Conservation (phyloP, 1,140 invertebrate species). For the Elysia chlorotica region DNA sequence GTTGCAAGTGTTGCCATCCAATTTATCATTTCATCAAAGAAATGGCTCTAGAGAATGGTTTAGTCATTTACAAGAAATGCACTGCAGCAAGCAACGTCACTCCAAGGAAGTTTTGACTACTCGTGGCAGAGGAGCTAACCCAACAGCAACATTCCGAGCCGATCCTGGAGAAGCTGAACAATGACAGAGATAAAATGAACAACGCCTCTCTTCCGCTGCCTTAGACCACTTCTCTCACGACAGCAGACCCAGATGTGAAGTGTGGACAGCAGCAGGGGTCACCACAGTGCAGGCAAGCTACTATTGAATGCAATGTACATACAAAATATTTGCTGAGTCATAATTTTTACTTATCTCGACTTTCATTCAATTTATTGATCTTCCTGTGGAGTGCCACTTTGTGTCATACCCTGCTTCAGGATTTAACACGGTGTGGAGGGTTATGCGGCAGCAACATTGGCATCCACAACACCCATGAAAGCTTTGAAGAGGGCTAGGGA, state of each 20-base stretch:
- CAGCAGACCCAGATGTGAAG: neutral
- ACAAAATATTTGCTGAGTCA: no score
- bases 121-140: neutral
- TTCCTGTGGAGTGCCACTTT: neutral
- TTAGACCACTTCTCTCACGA: neutral
- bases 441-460: neutral
- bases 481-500: neutral
- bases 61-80: neutral
- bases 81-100: neutral
- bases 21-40: conserved; percentile 1
- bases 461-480: neutral
- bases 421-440: neutral
- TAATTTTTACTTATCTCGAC: no score
- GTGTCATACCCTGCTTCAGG: neutral
- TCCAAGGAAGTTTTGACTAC: neutral
- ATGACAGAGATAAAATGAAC: neutral
- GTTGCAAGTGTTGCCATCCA: neutral
- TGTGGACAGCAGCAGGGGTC: neutral
- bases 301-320: no score
- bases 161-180: neutral
- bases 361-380: neutral
- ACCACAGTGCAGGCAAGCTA: neutral
- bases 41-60: neutral
- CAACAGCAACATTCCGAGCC: neutral
- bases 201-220: neutral